Conservation (phyloP, 2,113 vertebrate genomes). For the Pteruthius melanotis region DNA sequence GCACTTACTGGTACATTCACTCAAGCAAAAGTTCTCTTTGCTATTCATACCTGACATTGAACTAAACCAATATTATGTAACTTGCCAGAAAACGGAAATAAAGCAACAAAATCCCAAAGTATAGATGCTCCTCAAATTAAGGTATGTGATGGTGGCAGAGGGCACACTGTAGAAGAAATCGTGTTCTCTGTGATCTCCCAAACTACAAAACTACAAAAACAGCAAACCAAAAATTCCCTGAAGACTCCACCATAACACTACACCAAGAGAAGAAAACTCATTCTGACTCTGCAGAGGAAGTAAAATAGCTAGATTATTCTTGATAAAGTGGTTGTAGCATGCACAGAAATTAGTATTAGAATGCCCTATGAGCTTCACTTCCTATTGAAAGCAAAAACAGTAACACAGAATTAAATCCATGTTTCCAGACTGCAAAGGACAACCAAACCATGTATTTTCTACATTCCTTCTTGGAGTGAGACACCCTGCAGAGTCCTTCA, state of each 20-base stretch:
- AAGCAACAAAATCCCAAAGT: not conserved
- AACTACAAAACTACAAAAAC: not conserved
- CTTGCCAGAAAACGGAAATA: not conserved
- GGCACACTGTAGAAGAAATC: not conserved
- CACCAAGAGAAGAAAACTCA: not conserved
- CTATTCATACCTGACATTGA: not conserved
- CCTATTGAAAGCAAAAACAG: not conserved
- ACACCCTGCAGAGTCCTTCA: not conserved
- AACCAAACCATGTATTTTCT: not conserved
- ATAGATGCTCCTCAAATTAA: not conserved
- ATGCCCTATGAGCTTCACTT: not conserved
- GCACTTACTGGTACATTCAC: not conserved
- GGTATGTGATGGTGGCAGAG: not conserved
- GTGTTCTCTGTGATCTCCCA: not conserved
- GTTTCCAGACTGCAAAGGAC: not conserved
- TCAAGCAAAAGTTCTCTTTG: not conserved
- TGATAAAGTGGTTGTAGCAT: not conserved
- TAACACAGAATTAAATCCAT: not conserved
- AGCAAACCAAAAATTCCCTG: not conserved
- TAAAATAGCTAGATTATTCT: not conserved
- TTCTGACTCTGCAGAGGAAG: not conserved
- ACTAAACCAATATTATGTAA: not conserved
- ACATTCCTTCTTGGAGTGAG: not conserved
- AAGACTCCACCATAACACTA: not conserved
- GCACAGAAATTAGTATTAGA: not conserved